Conservation (phyloP, 2,797 vertebrate genomes). For the Cossypha niveicapilla region DNA sequence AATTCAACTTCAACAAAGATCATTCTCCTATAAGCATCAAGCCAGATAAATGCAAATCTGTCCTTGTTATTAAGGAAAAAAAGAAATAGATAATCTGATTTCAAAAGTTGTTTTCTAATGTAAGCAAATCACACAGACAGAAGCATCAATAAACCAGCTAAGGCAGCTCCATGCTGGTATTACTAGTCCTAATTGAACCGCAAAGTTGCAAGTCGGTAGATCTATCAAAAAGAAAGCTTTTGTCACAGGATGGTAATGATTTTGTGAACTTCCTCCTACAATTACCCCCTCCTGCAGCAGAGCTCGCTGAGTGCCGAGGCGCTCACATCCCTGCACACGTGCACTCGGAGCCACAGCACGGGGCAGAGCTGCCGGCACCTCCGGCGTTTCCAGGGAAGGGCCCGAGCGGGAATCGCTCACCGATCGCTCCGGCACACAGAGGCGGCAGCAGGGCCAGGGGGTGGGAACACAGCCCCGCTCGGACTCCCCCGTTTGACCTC, state of each 20-base stretch:
- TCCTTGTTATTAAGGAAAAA: not conserved
- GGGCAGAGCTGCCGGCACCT: accelerated
- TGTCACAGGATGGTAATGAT: accelerated
- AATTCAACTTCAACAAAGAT: not conserved
- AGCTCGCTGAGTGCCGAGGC: not conserved
- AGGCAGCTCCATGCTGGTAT: not conserved
- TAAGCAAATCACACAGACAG: not conserved
- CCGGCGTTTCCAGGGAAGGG: accelerated
- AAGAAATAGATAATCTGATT: not conserved
- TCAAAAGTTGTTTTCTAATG: not conserved
- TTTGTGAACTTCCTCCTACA: not conserved
- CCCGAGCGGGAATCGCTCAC: accelerated
- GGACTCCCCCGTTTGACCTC: not conserved
- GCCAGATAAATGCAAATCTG: not conserved
- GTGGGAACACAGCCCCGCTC: not conserved
- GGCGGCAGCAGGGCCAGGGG: not conserved
- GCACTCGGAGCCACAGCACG: accelerated
- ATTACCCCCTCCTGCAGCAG: accelerated
- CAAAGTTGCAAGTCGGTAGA: not conserved
- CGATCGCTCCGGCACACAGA: not conserved
- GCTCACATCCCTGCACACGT: not conserved
- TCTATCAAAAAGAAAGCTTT: not conserved
- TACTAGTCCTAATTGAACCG: accelerated
- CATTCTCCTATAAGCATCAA: not conserved
- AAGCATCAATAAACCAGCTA: not conserved